Evolutionary conservation across 2,113 vertebrate species (phyloP), one percentile per base, ranked within the genome.

Genomic region (Suricata suricatta): DNA sequence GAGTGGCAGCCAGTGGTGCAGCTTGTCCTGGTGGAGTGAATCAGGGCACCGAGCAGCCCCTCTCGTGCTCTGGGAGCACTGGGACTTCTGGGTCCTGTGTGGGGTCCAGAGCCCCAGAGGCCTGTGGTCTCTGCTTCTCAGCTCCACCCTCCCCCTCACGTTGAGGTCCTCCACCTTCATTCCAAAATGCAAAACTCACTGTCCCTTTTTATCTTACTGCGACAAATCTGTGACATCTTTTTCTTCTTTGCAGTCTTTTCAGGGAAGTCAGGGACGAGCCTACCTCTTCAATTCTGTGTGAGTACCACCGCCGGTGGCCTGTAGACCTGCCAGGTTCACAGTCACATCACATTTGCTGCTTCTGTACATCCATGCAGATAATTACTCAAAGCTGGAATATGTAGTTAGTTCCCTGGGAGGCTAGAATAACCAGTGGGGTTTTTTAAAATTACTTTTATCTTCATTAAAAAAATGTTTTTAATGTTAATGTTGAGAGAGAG

Each of bases 281-380:
- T 99, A 99, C 98, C 99, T 99, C 99, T 99, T 99, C 98, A 99
- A 99, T 96, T 99, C 99, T 63, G 99, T 99, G 99, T 99, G 98
- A 99, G 99, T 99, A 95, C 19, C 5, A 0, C 31, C 25, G 79
- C 57, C 23, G 0, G 0, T 2, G 7, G 81, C 72, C 77, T 2
- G 4, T 11, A 7, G 63, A 21, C 13, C 0, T 25, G 76, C 88
- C 9, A 1, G 8, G 9, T 12, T n/a, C 47, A 1, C 5, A 11
- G 10, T 21, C 54, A 4, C 19, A 0, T 31, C 5, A 35, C 21
- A 2, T 2, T 7, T 1, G 13, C 7, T 5, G 41, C 7, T 64
- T 27, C 83, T n/a, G 7, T 33, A 5, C 17, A 4, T 11, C 7
- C 4, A 0, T 33, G 38, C 76, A 19, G 9, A 5, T 13, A 8